Base-by-base conservation (phyloP, 2,888 invertebrate genomes). In the Germaria angustata region DNA sequence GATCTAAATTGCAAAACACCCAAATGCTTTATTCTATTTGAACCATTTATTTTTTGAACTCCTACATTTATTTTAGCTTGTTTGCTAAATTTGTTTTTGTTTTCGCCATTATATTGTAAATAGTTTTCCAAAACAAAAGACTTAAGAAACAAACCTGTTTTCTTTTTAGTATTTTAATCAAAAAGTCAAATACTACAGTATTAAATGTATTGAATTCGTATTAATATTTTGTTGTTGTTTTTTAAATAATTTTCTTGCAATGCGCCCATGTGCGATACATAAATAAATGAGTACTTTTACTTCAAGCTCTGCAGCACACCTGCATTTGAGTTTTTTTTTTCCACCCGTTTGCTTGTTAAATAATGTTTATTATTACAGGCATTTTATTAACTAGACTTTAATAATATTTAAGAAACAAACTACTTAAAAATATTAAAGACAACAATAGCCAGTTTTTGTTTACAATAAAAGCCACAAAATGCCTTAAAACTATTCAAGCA, bases 91-190 rank as follows among this genome's bases (percentile, higher is more conserved):
- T n/a, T n/a, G n/a, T n/a, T n/a, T n/a, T n/a, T n/a, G n/a, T n/a
- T n/a, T n/a, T n/a, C n/a, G n/a, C n/a, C n/a, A n/a, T n/a, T n/a
- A n/a, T n/a, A n/a, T n/a, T n/a, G n/a, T n/a, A n/a, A n/a, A n/a
- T n/a, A n/a, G n/a, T n/a, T n/a, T n/a, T n/a, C n/a, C n/a, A n/a
- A 79, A 73, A 68, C 68, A 68, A 80, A 73, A 80, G 73, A 68
- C 61, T 80, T 73, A 53, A 68, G 44, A 73, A 53, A 68, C 46
- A 61, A 80, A 80, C 79, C 71, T 28, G 59, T 80, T 68, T 13
- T 22, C 22, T 41, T 44, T 32, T 24, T 59, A 61, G 61, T 51
- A 80, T 80, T 80, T 79, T 41, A 72, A 65, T 49, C 55, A 76
- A 61, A 39, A 49, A 44, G 20, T 46, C 46, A 55, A 65, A 79